These are phyloP conservation scores for Megaptera novaeangliae DNA, from an alignment of 2,113 vertebrate species.

Conservation along the genomic window DNA sequence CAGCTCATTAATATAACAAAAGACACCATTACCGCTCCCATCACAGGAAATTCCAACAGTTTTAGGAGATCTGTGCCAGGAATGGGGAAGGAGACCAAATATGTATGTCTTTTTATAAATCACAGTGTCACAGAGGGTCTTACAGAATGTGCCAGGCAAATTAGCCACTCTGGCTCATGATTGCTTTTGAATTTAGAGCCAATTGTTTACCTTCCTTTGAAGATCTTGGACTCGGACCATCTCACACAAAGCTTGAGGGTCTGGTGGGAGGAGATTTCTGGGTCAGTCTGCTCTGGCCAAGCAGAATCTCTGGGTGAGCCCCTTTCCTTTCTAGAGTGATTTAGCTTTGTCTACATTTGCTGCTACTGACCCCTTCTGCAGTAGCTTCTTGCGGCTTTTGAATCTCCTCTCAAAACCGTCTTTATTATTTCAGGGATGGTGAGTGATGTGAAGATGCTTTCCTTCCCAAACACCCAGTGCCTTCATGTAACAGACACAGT, in stretches of 20 bases:
- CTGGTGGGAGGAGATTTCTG: not conserved
- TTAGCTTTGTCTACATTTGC: not conserved
- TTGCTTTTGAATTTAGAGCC: not conserved
- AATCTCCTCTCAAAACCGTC: not conserved
- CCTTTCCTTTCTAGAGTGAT: accelerated
- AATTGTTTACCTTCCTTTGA: accelerated
- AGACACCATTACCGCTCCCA: accelerated
- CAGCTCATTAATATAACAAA: not conserved
- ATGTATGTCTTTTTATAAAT: not conserved
- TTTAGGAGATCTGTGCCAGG: not conserved
- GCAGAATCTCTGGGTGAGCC: no score
- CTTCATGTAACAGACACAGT: not conserved
- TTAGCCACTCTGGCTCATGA: not conserved
- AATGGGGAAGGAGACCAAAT: not conserved
- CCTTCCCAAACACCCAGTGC: not conserved
- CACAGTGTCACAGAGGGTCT: no score
- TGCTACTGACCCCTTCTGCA: not conserved
- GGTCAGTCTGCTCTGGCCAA: accelerated
- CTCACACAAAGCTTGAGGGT: not conserved
- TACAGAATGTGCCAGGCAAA: not conserved
- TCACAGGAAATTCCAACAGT: not conserved
- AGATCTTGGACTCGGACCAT: accelerated
- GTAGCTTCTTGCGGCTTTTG: not conserved
- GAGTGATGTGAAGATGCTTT: accelerated
- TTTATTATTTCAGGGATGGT: not conserved